These are phyloP conservation scores for Oenanthe oenanthe DNA, from an alignment of 2,113 vertebrate genomes.

Conservation along the genomic window DNA sequence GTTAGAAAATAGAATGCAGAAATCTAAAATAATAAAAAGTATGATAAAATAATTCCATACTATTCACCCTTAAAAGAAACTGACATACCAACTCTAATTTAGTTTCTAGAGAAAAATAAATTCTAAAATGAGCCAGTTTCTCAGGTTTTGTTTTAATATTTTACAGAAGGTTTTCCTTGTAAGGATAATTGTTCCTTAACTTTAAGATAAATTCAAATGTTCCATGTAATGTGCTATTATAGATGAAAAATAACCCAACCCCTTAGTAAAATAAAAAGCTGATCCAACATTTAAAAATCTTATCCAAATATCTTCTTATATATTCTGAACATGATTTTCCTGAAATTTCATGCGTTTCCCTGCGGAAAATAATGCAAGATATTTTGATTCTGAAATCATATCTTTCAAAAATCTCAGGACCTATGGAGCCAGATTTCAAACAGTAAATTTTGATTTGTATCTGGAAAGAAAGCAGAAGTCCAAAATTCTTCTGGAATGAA, in stretches of 20 bases:
- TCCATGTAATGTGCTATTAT: neutral
- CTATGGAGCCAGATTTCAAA: neutral
- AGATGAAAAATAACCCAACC: accelerated
- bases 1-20: neutral
- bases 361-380: neutral
- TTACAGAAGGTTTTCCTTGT: neutral
- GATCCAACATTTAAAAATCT: neutral
- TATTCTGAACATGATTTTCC: neutral
- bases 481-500: neutral
- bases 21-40: neutral
- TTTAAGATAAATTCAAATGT: neutral
- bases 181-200: neutral
- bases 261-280: neutral
- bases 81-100: neutral
- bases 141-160: neutral
- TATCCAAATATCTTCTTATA: neutral
- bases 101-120: neutral
- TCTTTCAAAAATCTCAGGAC: neutral
- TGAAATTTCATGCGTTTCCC: neutral
- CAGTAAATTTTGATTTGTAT: neutral
- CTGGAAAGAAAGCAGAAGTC: neutral
- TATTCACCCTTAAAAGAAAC: neutral
- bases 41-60: neutral
- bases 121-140: neutral
- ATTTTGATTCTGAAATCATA: neutral